phyloP scores from a whole-genome alignment of 2,888 invertebrate species.

The Sphinx pinastri region DNA sequence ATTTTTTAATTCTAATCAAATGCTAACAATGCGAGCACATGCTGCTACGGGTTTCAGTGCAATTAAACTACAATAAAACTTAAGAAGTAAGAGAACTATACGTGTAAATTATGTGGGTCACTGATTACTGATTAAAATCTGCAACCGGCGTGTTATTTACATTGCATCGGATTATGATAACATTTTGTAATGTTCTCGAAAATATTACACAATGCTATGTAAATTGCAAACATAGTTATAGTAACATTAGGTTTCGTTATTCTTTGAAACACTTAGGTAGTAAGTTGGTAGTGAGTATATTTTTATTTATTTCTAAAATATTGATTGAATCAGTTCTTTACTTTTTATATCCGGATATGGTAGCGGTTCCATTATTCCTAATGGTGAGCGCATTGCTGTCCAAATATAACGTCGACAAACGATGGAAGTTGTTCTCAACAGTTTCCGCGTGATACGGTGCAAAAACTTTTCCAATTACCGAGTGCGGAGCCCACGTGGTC shows the following conservation, averaged over 20 bases:
- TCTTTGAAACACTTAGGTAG: too few species aligned
- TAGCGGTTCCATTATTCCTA: too few species aligned
- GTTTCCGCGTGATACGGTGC: not conserved
- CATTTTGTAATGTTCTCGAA: not conserved
- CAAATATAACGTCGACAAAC: too few species aligned
- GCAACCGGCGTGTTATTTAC: conserved; percentile 1
- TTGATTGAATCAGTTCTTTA: too few species aligned
- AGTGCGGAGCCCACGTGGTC: not conserved
- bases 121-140: conserved; percentile 4
- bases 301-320: too few species aligned
- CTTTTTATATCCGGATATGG: not conserved
- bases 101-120: conserved; percentile 10
- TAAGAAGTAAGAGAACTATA: not conserved
- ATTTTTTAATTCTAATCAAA: too few species aligned
- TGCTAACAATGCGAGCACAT: too few species aligned
- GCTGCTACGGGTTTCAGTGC: too few species aligned
- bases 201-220: conserved; percentile 1
- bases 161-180: conserved; percentile 7
- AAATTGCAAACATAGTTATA: too few species aligned
- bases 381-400: too few species aligned
- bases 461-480: conserved; percentile 12
- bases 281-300: not conserved
- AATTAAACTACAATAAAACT: too few species aligned
- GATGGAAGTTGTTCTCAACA: not conserved
- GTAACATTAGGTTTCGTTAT: not conserved